A percentile compares a stretch with the other conserved stretches of the same genome.
phyloP scores from a whole-genome alignment of 2,888 invertebrate genomes.

The Cremastobaeus sp. region DNA sequence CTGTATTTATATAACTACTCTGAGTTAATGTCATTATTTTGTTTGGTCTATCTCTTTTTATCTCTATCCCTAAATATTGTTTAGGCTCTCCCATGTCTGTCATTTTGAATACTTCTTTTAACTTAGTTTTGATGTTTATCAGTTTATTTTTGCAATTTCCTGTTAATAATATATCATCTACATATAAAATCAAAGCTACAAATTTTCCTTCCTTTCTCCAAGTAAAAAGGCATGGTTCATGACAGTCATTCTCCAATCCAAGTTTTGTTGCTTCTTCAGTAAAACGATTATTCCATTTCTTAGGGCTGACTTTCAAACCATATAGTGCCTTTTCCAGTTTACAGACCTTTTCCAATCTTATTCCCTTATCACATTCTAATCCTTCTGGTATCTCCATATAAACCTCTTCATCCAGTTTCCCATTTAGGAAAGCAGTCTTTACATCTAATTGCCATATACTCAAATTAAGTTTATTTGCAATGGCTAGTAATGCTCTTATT shows the following conservation, averaged over 20 bases:
- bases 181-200: too few species aligned
- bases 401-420: background rate
- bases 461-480: slow-evolving; percentile 36
- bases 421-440: background rate
- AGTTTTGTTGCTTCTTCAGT: too few species aligned
- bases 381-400: too few species aligned
- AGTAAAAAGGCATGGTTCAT: too few species aligned
- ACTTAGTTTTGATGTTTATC: background rate
- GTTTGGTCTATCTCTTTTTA: background rate
- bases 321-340: too few species aligned
- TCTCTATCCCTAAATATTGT: background rate
- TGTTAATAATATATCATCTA: too few species aligned
- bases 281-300: too few species aligned
- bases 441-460: background rate
- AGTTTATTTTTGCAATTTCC: background rate
- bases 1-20: background rate
- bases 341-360: too few species aligned
- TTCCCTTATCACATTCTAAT: too few species aligned
- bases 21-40: background rate
- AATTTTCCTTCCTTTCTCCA: too few species aligned
- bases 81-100: background rate
- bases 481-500: slow-evolving; percentile 30
- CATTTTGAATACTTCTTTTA: background rate
- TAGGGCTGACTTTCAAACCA: too few species aligned
- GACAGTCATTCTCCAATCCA: background rate